phyloP scores from a whole-genome alignment of 2,797 vertebrate genomes.

The Diplodus puntazzo region DNA sequence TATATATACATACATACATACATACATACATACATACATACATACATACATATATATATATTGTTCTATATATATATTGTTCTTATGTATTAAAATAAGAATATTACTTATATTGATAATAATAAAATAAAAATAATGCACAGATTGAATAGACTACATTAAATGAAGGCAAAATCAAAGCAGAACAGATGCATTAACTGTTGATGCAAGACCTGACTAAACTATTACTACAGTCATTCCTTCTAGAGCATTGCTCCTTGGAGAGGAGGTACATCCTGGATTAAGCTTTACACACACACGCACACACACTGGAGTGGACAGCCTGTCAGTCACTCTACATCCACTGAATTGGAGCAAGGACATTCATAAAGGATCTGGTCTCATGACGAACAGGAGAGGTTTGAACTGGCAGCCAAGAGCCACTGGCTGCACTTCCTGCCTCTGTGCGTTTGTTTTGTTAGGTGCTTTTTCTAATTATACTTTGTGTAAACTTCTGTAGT shows the following conservation, averaged over 20 bases:
- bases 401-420: constrained; percentile 74
- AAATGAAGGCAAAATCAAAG: neutral
- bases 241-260: constrained; percentile 28
- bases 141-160: neutral
- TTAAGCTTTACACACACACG: constrained; percentile 34
- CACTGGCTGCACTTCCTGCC: constrained; percentile 77
- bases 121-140: neutral
- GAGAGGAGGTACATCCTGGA: constrained; percentile 57
- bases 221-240: constrained; percentile 21
- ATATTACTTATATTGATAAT: neutral
- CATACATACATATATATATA: too few relatives aligned
- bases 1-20: too few relatives aligned
- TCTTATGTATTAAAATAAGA: neutral
- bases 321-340: constrained; percentile 60
- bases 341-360: constrained; percentile 54
- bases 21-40: too few relatives aligned
- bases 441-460: constrained; percentile 77
- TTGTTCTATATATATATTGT: too few relatives aligned
- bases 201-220: constrained; percentile 20
- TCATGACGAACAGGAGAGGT: constrained; percentile 68
- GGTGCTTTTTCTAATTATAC: constrained; percentile 76
- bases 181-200: neutral
- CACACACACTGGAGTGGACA: constrained; percentile 34
- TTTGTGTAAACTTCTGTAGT: constrained; percentile 61
- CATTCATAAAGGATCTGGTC: constrained; percentile 70